Base-by-base conservation (phyloP, 2,888 invertebrate genomes). In the Eretmocerus hayati region DNA sequence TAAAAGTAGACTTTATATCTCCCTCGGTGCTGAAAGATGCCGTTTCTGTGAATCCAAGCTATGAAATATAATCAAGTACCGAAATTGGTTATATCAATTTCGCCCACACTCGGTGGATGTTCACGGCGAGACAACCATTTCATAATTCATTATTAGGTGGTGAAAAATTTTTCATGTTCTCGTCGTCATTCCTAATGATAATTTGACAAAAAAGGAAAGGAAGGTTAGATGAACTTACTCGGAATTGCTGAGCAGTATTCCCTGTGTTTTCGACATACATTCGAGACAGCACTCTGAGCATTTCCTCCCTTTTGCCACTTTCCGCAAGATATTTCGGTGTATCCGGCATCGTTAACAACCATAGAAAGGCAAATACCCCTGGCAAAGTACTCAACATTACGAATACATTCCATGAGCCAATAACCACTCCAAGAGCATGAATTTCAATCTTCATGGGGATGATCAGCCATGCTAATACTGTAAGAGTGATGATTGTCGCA, bases 301-400 rank as follows among this genome's bases (percentile, higher is more conserved):
- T 83, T 47, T 81, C 81, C 36, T 84, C 83, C 30, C 84, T 78
- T 66, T 85, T 83, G 1, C 86, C 86, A 60, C 81, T 81, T 69
- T 87, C 86, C 65, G 87, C 77, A 62, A 87, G 78, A 71, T 85
- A 87, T 68, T 87, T 87, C 2, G 87, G 87, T 62, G 87, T 87
- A 71, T 87, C 87, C 0, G 87, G 87, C 71, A 87, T 84, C 54
- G 78, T 75, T 54, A 81, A 72, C 21, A 87, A 67, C 83, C 84
- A 85, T 46, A 81, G 52, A 5, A 73, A 83, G 30, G 83, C 77
- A 38, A 81, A 36, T 18, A 84, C 72, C 53, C 84, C 83, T 2
- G 86, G 85, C 2, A 85, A 57, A 3, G 83, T 81, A 65, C 85
- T 85, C 0, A 84, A 76, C 1, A 84, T 78, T n/a, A 87, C 84